Conservation (phyloP, 1,140 invertebrate species). For the Conus betulinus region DNA sequence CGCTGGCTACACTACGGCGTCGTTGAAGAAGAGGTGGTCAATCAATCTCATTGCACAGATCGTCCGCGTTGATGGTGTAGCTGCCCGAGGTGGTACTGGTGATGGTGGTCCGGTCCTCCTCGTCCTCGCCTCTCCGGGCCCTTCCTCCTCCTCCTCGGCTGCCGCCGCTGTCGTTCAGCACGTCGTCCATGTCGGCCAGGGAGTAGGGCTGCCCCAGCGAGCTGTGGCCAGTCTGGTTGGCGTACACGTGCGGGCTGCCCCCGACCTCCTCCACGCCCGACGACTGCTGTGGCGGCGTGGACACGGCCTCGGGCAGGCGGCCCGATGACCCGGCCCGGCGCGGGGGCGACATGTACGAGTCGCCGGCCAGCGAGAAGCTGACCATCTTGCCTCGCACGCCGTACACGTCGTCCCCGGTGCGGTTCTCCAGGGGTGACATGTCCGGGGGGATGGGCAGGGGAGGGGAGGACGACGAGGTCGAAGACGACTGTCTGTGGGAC, state of each 20-base stretch:
- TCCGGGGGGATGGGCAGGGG: constrained; percentile 27
- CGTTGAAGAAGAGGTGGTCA: constrained; percentile 70
- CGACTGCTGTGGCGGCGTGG: not conserved
- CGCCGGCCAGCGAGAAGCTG: constrained; percentile 33
- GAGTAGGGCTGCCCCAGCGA: constrained; percentile 64
- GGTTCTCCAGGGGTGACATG: constrained; percentile 34
- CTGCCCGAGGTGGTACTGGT: constrained; percentile 69
- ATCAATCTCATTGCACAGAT: constrained; percentile 70
- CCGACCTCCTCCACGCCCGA: not conserved
- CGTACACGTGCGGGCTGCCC: constrained; percentile 43
- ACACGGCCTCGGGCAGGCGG: not conserved
- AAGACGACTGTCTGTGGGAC: not conserved
- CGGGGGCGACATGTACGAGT: constrained; percentile 6
- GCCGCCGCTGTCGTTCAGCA: constrained; percentile 52
- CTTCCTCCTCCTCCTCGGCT: constrained; percentile 46
- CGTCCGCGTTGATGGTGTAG: constrained; percentile 71
- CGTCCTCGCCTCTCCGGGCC: constrained; percentile 24
- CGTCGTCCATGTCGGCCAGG: constrained; percentile 62
- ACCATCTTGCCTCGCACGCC: constrained; percentile 33
- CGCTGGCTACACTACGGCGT: constrained; percentile 60
- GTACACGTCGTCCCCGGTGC: constrained; percentile 30
- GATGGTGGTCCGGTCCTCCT: constrained; percentile 56
- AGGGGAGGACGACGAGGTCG: not conserved
- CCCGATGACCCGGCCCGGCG: not conserved
- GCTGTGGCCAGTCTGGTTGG: constrained; percentile 52